These are phyloP conservation scores for Sabellastarte sp. DNA, from an alignment of 2,888 invertebrate genomes.

Conservation along the genomic window DNA sequence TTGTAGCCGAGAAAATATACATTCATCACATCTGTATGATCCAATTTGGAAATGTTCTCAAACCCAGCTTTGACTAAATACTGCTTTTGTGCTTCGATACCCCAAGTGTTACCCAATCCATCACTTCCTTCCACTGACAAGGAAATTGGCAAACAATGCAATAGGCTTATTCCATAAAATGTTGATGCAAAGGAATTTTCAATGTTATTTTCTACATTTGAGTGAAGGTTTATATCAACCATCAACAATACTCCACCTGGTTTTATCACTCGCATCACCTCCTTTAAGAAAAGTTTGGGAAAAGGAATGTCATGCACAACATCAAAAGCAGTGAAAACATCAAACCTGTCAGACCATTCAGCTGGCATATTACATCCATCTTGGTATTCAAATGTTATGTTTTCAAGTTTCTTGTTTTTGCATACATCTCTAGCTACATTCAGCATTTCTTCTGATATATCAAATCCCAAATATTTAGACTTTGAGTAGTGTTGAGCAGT, in stretches of 20 bases:
- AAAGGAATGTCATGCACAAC: not conserved
- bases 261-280: not conserved
- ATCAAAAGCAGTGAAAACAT: not conserved
- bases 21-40: no score
- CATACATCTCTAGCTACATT: not conserved
- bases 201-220: not conserved
- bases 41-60: not conserved
- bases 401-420: not conserved
- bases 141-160: not conserved
- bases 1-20: no score
- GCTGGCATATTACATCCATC: not conserved
- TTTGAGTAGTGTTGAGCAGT: not conserved
- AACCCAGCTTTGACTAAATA: not conserved
- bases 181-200: not conserved
- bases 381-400: not conserved
- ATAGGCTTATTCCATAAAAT: not conserved
- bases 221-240: not conserved
- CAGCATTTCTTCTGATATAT: not conserved
- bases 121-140: not conserved
- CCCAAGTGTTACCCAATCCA: not conserved
- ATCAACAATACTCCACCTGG: not conserved
- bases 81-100: not conserved
- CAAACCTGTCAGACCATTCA: not conserved
- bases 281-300: not conserved
- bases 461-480: not conserved